phyloP scores from a whole-genome alignment of 2,888 invertebrate genomes.

The Parelbella ahira region DNA sequence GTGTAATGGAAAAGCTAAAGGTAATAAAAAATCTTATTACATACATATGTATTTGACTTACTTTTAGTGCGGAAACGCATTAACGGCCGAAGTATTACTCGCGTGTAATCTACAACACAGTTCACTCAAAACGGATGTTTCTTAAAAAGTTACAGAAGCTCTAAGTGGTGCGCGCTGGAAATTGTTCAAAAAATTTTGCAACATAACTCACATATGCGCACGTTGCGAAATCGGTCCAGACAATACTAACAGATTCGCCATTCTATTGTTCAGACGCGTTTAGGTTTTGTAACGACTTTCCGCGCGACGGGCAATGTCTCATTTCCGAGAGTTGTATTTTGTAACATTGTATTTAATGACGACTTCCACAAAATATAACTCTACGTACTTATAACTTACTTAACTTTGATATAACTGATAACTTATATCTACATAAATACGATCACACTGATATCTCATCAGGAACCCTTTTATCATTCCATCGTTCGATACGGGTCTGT shows the following conservation, averaged over 20 bases:
- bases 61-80: conserved; percentile 18
- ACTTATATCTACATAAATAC: too few relatives aligned
- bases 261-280: conserved; percentile 60
- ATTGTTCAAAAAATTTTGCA: conserved; percentile 1
- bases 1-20: too few relatives aligned
- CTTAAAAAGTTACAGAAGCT: conserved; percentile 35
- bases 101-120: too few relatives aligned
- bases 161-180: conserved; percentile 29
- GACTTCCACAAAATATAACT: too few relatives aligned
- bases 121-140: conserved; percentile 44
- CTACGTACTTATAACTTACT: too few relatives aligned
- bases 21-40: not conserved
- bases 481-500: too few relatives aligned
- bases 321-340: conserved; percentile 42
- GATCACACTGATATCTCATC: too few relatives aligned
- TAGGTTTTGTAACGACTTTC: conserved; percentile 52
- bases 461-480: too few relatives aligned
- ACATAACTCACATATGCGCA: conserved; percentile 21
- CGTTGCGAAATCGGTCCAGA: conserved; percentile 53
- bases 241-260: conserved; percentile 47
- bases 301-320: conserved; percentile 51
- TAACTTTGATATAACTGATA: too few relatives aligned
- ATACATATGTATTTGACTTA: conserved; percentile 16
- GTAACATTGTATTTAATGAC: not conserved
- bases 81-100: conserved; percentile 18